Conservation (phyloP, 2,888 invertebrate genomes). For the Diarsia rubi region DNA sequence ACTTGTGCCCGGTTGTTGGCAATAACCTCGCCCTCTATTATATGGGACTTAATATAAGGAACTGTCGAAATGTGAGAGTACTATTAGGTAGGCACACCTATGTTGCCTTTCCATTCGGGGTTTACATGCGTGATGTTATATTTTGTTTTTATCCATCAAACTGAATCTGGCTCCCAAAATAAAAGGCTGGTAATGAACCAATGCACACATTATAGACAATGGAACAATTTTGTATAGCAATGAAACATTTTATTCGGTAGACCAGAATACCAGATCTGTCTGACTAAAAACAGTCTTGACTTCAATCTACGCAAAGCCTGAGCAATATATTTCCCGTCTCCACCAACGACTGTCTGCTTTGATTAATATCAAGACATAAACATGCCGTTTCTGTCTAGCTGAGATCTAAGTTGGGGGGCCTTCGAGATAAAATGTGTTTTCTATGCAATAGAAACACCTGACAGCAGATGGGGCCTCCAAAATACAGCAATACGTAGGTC, state of each 20-base stretch:
- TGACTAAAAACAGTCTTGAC: conserved; percentile 3
- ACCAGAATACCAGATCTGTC: not conserved
- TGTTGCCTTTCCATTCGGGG: too few species aligned
- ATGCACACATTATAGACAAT: not conserved
- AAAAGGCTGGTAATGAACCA: not conserved
- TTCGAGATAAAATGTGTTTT: conserved; percentile 58
- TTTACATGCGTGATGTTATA: too few species aligned
- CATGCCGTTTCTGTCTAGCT: conserved; percentile 64
- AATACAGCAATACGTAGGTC: conserved; percentile 11
- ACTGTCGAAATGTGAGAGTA: too few species aligned
- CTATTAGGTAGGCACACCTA: too few species aligned
- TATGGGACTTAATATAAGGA: too few species aligned
- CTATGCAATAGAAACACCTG: conserved; percentile 63
- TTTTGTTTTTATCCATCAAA: not conserved
- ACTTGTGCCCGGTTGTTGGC: too few species aligned
- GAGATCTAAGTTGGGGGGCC: conserved; percentile 42
- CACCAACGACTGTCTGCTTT: conserved; percentile 57
- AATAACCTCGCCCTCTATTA: too few species aligned
- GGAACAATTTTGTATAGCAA: not conserved
- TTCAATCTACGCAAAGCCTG: conserved; percentile 8
- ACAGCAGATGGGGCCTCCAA: conserved; percentile 55
- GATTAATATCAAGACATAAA: conserved; percentile 77
- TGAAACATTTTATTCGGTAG: not conserved
- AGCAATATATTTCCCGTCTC: conserved; percentile 45
- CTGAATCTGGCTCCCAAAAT: not conserved